Evolutionary conservation across 2,113 vertebrate genomes (phyloP), one percentile per base, ranked within the genome.

Genomic region (Crotalus helleri): DNA sequence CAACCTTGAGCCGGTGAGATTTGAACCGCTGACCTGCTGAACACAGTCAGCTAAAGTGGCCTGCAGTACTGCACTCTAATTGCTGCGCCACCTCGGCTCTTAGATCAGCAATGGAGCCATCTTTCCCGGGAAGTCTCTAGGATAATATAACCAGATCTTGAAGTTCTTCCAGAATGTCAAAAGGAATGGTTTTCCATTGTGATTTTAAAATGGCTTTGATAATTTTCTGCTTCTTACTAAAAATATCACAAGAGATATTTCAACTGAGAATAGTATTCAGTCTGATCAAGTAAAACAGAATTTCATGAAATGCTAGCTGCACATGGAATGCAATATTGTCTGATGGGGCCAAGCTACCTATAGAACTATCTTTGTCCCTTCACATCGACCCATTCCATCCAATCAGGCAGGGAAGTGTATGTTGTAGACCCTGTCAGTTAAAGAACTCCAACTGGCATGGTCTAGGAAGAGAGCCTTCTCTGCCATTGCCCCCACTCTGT

Each of bases 281-380:
- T 54, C 17, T 69, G 44, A 69, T 69, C 3, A 11, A 39, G 11
- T 46, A 90, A 21, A 26, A 29, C 15, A 24, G 17, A 55, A 87
- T 90, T 51, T 93, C 7, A 21, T 74, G 33, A 53, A 39, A 23
- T 61, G 85, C 6, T 92, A 59, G 44, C 44, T 92, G 81, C 26
- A 29, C 93, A 58, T 92, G 57, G 92, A 93, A 23, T 53, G 3
- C 24, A 64, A 0, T 93, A n/a, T 93, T 94, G 81, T 86, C 12
- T 19, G 15, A 55, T 55, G 49, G 87, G 81, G 21, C 39, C 44
- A 85, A 46, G 4, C 85, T 24, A 21, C 3, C 61, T n/a, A n/a
- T 61, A 3, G 26, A 29, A 29, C 46, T 86, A 12, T 24, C 44
- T 49, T 49, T 46, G 23, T 49, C 24, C 85, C 85, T 5, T 86